These are phyloP conservation scores for Pipistrellus nathusii DNA, from an alignment of 2,797 vertebrate species.

Conservation along the genomic window DNA sequence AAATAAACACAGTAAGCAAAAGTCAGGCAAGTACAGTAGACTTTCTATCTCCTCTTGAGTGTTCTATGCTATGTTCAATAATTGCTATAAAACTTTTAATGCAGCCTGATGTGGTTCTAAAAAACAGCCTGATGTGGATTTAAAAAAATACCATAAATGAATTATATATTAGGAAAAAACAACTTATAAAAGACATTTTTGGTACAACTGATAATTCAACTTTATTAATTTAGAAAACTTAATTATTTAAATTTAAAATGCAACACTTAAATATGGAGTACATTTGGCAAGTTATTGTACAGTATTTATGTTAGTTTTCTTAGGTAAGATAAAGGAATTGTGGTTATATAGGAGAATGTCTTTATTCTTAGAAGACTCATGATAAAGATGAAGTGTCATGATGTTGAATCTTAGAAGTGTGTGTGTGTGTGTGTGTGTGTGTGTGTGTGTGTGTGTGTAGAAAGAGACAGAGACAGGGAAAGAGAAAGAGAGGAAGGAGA, in stretches of 20 bases:
- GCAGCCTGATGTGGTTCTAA: background rate
- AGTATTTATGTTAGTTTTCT: conserved; percentile 13
- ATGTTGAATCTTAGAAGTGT: background rate
- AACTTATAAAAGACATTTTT: conserved; percentile 36
- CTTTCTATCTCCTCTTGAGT: background rate
- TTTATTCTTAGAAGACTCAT: conserved; percentile 27
- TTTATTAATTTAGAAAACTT: background rate
- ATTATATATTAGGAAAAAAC: background rate
- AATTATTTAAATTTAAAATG: background rate
- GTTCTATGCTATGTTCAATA: background rate
- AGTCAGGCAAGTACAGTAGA: background rate
- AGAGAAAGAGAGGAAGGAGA: background rate
- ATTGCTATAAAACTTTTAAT: background rate
- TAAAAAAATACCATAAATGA: conserved; percentile 36
- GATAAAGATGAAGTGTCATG: background rate
- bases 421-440: background rate
- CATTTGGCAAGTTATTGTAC: background rate
- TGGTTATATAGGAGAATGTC: background rate
- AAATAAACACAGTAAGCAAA: background rate
- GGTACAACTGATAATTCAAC: background rate
- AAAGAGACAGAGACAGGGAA: rapidly evolving
- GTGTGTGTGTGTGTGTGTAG: background rate
- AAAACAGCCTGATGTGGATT: background rate
- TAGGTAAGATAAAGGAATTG: background rate
- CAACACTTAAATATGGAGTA: conserved; percentile 17